Evolutionary conservation across 2,888 invertebrate species (phyloP).

Genomic region (Galerucella calmariensis): DNA sequence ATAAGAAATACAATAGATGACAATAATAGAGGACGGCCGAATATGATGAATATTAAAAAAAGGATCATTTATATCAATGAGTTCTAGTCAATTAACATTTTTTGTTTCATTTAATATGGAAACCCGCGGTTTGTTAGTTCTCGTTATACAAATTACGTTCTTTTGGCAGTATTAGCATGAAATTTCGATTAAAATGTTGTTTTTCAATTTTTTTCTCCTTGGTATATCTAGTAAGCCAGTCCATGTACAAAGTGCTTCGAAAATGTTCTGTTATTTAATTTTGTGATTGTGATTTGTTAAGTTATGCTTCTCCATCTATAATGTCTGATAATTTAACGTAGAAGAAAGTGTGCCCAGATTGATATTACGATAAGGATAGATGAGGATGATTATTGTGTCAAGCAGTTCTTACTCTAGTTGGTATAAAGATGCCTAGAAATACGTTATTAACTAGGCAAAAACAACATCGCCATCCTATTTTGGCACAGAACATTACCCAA

Average conservation of each 20-base stretch:
- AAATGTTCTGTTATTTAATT: too few relatives aligned
- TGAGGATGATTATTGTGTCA: too few relatives aligned
- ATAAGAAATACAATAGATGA: not conserved
- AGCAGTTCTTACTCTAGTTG: too few relatives aligned
- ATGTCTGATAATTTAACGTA: too few relatives aligned
- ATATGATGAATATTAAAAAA: constrained; percentile 7
- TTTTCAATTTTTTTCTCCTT: not conserved
- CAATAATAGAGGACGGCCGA: not conserved
- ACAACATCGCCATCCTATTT: too few relatives aligned
- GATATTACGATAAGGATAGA: too few relatives aligned
- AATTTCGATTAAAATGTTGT: not conserved
- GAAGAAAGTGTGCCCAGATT: too few relatives aligned
- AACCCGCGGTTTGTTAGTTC: constrained; percentile 3
- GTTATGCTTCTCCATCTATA: too few relatives aligned
- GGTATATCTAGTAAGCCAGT: not conserved
- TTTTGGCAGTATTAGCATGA: constrained; percentile 1
- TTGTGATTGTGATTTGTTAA: too few relatives aligned
- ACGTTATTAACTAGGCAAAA: too few relatives aligned
- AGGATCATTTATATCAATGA: constrained; percentile 16
- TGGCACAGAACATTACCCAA: too few relatives aligned
- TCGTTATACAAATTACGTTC: not conserved
- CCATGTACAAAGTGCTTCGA: not conserved
- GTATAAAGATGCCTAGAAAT: too few relatives aligned
- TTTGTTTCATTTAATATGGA: constrained; percentile 1
- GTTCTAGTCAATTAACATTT: constrained; percentile 3